phyloP scores from a whole-genome alignment of 2,888 invertebrate species.

The Hirtodrosophila histrioides region DNA sequence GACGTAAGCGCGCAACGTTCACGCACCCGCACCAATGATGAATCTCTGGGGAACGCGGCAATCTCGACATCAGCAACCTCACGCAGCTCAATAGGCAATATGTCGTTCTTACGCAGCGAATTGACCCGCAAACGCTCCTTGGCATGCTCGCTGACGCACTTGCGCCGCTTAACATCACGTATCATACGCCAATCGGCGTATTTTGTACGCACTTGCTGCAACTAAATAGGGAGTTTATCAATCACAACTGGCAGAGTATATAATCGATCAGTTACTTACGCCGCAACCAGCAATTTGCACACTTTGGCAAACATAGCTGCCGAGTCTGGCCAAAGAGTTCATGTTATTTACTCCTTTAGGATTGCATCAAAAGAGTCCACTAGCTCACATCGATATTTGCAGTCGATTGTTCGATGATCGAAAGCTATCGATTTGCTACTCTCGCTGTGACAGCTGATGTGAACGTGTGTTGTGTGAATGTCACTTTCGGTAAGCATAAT shows the following conservation, averaged over 20 bases:
- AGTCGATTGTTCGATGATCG: conserved; percentile 2
- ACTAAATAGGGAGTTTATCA: conserved; percentile 83
- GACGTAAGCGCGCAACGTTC: conserved; percentile 95
- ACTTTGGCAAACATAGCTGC: conserved; percentile 71
- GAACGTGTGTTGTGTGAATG: conserved; percentile 34
- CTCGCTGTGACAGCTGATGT: conserved; percentile 44
- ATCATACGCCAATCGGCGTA: conserved; percentile 94
- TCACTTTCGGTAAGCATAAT: conserved; percentile 39
- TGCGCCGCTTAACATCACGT: conserved; percentile 93
- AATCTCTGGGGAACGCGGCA: conserved; percentile 90
- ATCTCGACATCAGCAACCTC: conserved; percentile 92
- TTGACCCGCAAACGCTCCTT: conserved; percentile 92
- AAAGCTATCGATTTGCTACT: conserved; percentile 3
- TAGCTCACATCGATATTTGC: conserved; percentile 19
- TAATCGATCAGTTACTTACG: conserved; percentile 57
- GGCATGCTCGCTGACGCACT: conserved; percentile 90
- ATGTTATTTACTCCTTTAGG: conserved; percentile 42
- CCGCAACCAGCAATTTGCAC: conserved; percentile 78
- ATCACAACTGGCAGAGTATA: neutral
- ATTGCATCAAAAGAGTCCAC: neutral
- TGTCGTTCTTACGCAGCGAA: conserved; percentile 92
- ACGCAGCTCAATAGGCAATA: conserved; percentile 92
- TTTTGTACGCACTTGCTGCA: conserved; percentile 90
- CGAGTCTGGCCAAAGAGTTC: conserved; percentile 74
- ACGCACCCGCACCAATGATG: conserved; percentile 87